A percentile compares a stretch with the other conserved stretches of the same genome.
Conservation (phyloP, 2,113 vertebrate genomes). For the Rattus rattus region DNA sequence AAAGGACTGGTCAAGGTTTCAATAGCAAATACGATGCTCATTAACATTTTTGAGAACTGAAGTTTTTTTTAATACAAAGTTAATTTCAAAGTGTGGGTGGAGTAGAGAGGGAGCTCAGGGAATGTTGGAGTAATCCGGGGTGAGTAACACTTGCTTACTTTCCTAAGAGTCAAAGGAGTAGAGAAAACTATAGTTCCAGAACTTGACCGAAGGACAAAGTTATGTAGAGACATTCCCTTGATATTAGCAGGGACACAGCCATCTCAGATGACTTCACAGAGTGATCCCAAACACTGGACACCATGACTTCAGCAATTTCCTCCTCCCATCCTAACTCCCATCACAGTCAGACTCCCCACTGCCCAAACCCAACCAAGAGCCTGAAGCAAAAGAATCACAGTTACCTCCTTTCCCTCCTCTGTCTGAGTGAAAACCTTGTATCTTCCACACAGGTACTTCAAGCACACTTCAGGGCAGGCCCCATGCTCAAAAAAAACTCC, state of each 20-base stretch:
- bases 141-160: constrained; percentile 40
- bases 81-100: constrained; percentile 16
- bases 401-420: not conserved
- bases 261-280: constrained; percentile 1
- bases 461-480: not conserved
- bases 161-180: not conserved
- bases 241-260: not conserved
- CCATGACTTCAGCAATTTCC: not conserved
- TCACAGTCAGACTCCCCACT: not conserved
- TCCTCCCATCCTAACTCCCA: not conserved
- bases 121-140: not conserved
- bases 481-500: not conserved
- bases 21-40: not conserved
- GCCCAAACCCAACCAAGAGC: not conserved
- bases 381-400: not conserved
- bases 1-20: not conserved
- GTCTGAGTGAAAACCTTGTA: not conserved
- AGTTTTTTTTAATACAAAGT: not conserved
- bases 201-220: constrained; percentile 11
- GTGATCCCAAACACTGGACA: not conserved
- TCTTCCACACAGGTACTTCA: not conserved
- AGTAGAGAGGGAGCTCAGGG: not conserved
- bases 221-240: not conserved
- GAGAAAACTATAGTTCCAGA: not conserved
- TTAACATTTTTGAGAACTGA: not conserved